A percentile compares a stretch with the other conserved stretches of the same genome.
Evolutionary conservation across 2,888 invertebrate genomes (phyloP).

Genomic region (Folsomia manolachei): DNA sequence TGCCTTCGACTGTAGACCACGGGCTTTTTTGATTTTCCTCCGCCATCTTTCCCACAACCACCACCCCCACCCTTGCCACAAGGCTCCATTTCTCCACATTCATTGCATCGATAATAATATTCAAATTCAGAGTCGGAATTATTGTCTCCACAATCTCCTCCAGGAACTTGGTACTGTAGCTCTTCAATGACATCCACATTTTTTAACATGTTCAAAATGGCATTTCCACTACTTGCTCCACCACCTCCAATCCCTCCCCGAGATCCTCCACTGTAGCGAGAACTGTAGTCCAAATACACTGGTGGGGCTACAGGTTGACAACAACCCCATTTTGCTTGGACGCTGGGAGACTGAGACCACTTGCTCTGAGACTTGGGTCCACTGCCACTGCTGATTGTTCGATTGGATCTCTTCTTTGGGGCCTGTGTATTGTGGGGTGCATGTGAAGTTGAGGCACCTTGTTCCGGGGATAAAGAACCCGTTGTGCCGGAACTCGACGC

Average conservation of each 20-base stretch:
- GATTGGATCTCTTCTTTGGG: background rate
- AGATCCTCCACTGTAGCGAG: background rate
- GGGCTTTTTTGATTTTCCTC: constrained; percentile 24
- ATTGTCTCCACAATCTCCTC: constrained; percentile 2
- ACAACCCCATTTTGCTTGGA: constrained; percentile 5
- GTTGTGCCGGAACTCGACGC: background rate
- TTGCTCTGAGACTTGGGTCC: background rate
- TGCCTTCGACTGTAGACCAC: constrained; percentile 45
- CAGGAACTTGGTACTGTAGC: constrained; percentile 39
- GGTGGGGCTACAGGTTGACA: constrained; percentile 26
- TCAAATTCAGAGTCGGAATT: constrained; percentile 28
- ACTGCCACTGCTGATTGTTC: background rate
- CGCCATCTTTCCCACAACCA: background rate
- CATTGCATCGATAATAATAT: constrained; percentile 33
- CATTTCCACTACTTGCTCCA: constrained; percentile 6
- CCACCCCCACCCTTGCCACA: constrained; percentile 19
- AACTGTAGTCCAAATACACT: constrained; percentile 33
- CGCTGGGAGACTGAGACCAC: background rate
- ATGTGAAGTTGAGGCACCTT: background rate
- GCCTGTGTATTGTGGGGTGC: background rate
- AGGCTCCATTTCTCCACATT: constrained; percentile 37
- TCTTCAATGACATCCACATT: constrained; percentile 49
- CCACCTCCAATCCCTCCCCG: background rate
- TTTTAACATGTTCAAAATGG: constrained; percentile 39
- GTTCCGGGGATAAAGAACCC: background rate